These are phyloP conservation scores for Chrysotoxum bicinctum DNA, from an alignment of 2,888 invertebrate genomes.

Conservation along the genomic window DNA sequence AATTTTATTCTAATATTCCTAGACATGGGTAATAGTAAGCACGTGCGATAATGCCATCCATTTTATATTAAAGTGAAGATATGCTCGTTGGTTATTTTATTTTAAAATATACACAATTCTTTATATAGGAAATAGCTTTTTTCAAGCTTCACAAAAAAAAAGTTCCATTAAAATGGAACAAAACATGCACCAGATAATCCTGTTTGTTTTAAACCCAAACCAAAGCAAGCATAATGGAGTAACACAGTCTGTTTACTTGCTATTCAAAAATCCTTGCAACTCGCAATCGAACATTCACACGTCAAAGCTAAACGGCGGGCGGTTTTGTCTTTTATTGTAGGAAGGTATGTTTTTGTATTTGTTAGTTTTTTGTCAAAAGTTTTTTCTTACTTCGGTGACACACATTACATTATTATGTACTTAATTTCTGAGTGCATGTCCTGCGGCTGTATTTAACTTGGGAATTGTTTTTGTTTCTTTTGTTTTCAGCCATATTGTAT, in stretches of 20 bases:
- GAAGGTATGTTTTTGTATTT: neutral
- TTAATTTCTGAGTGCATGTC: constrained; percentile 43
- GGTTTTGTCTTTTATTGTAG: constrained; percentile 12
- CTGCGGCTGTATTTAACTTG: constrained; percentile 27
- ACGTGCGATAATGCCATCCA: neutral
- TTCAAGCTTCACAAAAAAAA: constrained; percentile 12
- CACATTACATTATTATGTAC: constrained; percentile 1
- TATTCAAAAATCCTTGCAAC: constrained; percentile 39
- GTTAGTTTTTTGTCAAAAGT: neutral
- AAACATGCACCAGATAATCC: constrained; percentile 9
- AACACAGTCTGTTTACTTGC: neutral
- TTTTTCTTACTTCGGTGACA: constrained; percentile 36
- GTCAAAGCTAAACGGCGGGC: constrained; percentile 43
- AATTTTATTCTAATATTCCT: no score
- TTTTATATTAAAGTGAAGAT: no score
- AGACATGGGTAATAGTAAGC: no score
- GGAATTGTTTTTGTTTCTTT: constrained; percentile 4
- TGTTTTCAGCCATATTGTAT: constrained; percentile 1
- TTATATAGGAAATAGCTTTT: neutral
- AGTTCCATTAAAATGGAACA: constrained; percentile 6
- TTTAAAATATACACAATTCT: neutral
- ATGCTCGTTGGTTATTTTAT: no score
- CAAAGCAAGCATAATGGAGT: neutral
- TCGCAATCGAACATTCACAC: constrained; percentile 56
- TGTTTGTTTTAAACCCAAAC: neutral